Evolutionary conservation across 2,797 vertebrate species (phyloP).

Genomic region (Hyperoplus immaculatus): DNA sequence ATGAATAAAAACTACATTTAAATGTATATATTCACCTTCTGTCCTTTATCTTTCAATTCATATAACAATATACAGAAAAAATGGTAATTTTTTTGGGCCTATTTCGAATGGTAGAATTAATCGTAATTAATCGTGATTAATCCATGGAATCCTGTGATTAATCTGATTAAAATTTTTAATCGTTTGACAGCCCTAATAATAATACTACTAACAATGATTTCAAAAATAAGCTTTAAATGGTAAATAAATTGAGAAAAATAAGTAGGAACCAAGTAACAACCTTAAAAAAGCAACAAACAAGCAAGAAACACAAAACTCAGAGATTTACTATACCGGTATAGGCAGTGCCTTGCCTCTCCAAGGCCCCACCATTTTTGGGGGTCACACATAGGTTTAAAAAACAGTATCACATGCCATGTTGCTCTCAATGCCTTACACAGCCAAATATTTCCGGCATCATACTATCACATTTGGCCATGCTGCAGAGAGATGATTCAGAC

Average conservation of each 20-base stretch:
- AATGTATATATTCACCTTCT: no score
- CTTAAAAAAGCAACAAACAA: background rate
- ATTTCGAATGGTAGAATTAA: no score
- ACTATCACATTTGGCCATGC: constrained; percentile 68
- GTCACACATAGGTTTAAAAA: constrained; percentile 45
- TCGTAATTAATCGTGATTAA: no score
- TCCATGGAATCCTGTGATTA: no score
- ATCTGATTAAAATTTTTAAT: no score
- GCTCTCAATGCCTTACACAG: constrained; percentile 61
- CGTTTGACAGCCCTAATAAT: background rate
- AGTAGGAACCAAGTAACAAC: background rate
- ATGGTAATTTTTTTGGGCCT: no score
- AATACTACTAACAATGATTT: background rate
- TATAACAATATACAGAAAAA: no score
- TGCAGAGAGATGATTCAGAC: constrained; percentile 76
- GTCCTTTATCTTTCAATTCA: no score
- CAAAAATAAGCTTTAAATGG: background rate
- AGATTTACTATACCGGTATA: constrained; percentile 9
- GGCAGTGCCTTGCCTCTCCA: constrained; percentile 1
- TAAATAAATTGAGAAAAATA: background rate
- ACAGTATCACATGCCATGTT: constrained; percentile 46
- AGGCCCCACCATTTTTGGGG: constrained; percentile 19
- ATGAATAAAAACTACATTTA: no score
- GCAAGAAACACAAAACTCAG: background rate
- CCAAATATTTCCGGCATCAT: constrained; percentile 69